Evolutionary conservation across 2,888 invertebrate genomes (phyloP), one percentile per base, ranked within the genome.

Genomic region (Melangyna quadrimaculata): DNA sequence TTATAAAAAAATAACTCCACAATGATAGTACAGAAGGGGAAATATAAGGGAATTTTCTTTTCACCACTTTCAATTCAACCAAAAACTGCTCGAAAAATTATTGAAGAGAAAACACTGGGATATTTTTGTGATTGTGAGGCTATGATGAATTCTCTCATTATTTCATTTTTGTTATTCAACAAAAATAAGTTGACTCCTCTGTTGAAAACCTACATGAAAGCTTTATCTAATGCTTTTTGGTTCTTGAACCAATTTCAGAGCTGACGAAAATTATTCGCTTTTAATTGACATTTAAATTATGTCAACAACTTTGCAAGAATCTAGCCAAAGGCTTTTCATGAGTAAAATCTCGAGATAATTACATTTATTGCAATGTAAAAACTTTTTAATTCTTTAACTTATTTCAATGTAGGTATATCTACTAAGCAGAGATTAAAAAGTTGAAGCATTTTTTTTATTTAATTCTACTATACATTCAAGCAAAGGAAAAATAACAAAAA

Each of bases 1-100:
- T 29, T 27, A n/a, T 29, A n/a, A 10, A 5, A 27, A 14, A 1
- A 43, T 8, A 22, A 59, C 12, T 35, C 59, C n/a, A 22, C 37
- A 59, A 59, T 2, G 24, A 8, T 40, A 27, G 4, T 24, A n/a
- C n/a, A 27, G 17, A 17, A 40, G 27, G 27, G 24, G 43, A 43
- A 63, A 59, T 14, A 14, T 14, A 57, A 48, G 6, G 51, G 8
- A 14, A 14, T 24, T 19, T 35, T 53, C 22, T n/a, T 8, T 9
- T 22, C 29, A 32, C 7, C 1, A 37, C 0, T 24, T 19, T 59
- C 14, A 4, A 6, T 6, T 6, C 27, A 59, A 59, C 35, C 17
- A 63, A 63, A 29, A 43, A 63, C 63, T 43, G 27, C 63, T 12
- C 63, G 63, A 63, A 63, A 43, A 22, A 17, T 22, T 17, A 61